These are phyloP conservation scores for Trichopoda pennipes DNA, from an alignment of 2,888 invertebrate genomes.

Conservation along the genomic window DNA sequence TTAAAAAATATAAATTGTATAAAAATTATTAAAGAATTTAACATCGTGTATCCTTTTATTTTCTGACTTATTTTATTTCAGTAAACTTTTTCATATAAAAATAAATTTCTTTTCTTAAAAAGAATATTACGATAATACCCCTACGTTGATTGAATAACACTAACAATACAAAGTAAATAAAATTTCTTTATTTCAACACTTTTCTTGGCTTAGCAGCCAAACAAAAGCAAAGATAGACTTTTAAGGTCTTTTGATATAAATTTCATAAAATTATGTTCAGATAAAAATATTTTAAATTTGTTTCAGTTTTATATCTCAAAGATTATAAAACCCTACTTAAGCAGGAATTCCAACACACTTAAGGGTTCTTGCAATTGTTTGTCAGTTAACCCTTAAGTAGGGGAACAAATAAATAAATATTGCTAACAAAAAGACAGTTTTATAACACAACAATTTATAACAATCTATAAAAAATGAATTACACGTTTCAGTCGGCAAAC, in stretches of 20 bases:
- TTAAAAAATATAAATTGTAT: no score
- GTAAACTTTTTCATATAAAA: no score
- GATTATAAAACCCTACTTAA: constrained; percentile 46
- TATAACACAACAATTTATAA: constrained; percentile 29
- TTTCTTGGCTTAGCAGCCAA: neutral
- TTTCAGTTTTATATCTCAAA: constrained; percentile 15
- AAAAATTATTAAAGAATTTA: no score
- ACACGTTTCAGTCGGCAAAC: constrained; percentile 58
- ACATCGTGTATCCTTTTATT: no score
- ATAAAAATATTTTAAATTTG: constrained; percentile 37
- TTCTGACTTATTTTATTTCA: no score
- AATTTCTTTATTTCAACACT: constrained; percentile 34
- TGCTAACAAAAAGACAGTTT: neutral
- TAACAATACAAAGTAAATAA: neutral
- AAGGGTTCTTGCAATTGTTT: constrained; percentile 44
- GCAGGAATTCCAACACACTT: constrained; percentile 51
- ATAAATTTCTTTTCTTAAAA: no score
- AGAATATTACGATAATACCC: no score
- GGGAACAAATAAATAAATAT: constrained; percentile 48
- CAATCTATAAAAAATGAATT: constrained; percentile 63
- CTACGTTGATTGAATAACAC: no score
- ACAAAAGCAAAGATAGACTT: neutral
- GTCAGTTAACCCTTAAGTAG: constrained; percentile 65
- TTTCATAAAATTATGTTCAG: constrained; percentile 42
- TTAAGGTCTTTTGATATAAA: constrained; percentile 39